Conservation (phyloP, 2,797 vertebrate species). For the Halcyon smyrnensis region DNA sequence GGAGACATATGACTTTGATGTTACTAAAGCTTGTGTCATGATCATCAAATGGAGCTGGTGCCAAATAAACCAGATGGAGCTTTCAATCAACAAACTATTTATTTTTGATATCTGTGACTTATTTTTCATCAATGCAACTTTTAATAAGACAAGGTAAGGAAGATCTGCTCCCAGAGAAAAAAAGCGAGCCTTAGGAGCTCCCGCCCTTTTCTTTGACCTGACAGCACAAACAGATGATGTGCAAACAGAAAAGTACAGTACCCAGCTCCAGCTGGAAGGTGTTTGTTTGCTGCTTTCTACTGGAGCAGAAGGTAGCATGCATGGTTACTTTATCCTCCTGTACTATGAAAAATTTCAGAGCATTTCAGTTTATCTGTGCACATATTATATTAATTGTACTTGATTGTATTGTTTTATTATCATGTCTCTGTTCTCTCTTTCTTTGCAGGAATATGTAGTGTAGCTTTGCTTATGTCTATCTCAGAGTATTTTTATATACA, state of each 20-base stretch:
- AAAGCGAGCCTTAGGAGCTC: background rate
- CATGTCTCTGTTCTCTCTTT: background rate
- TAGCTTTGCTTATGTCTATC: background rate
- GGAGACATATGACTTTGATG: background rate
- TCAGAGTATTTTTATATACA: background rate
- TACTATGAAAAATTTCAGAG: background rate
- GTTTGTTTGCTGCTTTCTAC: background rate
- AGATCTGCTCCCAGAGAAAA: background rate
- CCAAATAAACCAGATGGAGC: slow-evolving; percentile 51
- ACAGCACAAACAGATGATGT: background rate
- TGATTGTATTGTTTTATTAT: background rate
- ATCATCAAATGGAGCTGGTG: background rate
- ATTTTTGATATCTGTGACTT: slow-evolving; percentile 38
- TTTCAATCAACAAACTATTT: slow-evolving; percentile 48
- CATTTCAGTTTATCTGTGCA: background rate
- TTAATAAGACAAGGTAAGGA: background rate
- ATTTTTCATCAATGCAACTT: slow-evolving; percentile 13
- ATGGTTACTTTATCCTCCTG: background rate
- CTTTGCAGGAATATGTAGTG: background rate
- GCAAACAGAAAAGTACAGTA: background rate
- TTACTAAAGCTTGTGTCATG: slow-evolving; percentile 9
- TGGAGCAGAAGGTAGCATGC: background rate
- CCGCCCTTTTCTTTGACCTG: background rate
- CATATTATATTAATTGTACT: background rate
- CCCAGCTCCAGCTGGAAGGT: background rate